Evolutionary conservation across 2,797 vertebrate species (phyloP).

Genomic region (Pipistrellus kuhlii): DNA sequence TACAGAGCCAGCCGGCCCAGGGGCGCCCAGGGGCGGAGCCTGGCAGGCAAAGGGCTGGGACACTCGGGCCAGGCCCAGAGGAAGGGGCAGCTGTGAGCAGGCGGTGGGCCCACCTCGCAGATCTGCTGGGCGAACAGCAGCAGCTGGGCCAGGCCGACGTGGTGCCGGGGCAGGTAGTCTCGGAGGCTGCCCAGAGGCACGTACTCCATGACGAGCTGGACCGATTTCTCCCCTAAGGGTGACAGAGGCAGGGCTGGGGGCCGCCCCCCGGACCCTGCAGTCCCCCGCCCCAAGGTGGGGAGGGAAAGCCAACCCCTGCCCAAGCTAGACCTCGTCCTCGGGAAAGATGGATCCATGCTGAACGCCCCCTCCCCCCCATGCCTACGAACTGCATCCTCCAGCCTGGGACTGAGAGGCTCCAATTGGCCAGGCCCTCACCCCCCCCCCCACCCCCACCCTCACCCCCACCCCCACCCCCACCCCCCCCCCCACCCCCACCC

Average conservation of each 20-base stretch:
- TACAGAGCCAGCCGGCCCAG: background rate
- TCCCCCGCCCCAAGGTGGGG: background rate
- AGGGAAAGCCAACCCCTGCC: background rate
- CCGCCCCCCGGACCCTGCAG: background rate
- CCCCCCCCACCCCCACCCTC: too few relatives aligned
- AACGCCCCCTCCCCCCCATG: background rate
- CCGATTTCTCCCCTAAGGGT: constrained; percentile 91
- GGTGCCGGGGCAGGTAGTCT: constrained; percentile 92
- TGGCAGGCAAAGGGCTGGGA: background rate
- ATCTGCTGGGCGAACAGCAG: constrained; percentile 96
- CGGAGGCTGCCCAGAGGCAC: constrained; percentile 94
- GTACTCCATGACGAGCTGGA: constrained; percentile 98
- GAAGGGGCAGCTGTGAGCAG: too few relatives aligned
- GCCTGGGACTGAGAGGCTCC: background rate
- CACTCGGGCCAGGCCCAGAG: background rate
- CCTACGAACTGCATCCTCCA: accelerated
- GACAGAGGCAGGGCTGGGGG: too few relatives aligned
- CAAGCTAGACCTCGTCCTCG: background rate
- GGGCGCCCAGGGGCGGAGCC: accelerated
- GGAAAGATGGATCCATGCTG: background rate
- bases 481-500: too few relatives aligned
- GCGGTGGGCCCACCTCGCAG: constrained; percentile 89
- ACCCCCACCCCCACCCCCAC: too few relatives aligned
- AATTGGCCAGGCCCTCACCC: background rate
- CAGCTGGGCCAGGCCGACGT: constrained; percentile 87